Conservation (phyloP, 2,113 vertebrate genomes). For the Collichthys lucidus region DNA sequence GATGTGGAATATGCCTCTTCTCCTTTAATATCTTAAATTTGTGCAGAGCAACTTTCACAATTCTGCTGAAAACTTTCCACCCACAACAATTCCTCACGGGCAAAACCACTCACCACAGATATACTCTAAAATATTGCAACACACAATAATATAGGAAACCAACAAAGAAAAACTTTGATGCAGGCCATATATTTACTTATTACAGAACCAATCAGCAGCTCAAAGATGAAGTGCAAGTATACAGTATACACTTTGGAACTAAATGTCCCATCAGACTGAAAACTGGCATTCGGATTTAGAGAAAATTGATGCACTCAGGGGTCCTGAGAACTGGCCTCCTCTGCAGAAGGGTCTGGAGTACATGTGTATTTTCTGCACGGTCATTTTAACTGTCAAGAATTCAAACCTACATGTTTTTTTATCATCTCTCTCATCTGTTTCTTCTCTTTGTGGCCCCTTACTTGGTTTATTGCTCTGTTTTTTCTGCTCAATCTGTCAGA, state of each 20-base stretch:
- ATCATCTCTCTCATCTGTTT: conserved; percentile 44
- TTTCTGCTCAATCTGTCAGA: conserved; percentile 23
- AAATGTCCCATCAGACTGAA: background rate
- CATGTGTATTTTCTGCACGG: background rate
- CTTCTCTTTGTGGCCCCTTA: conserved; percentile 18
- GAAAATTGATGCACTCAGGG: conserved; percentile 4
- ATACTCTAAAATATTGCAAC: background rate
- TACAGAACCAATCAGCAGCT: background rate
- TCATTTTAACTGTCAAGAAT: conserved; percentile 12
- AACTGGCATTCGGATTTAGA: background rate
- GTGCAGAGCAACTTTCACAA: too few species aligned
- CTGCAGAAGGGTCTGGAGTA: conserved; percentile 16
- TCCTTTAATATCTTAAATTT: too few species aligned
- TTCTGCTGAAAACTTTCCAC: background rate
- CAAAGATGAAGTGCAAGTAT: background rate
- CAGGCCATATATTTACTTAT: background rate
- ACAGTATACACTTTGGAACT: background rate
- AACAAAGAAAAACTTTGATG: background rate
- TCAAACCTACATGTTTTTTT: conserved; percentile 29
- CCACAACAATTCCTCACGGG: conserved; percentile 5
- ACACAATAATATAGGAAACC: background rate
- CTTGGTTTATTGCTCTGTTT: conserved; percentile 32
- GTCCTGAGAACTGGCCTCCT: conserved; percentile 34
- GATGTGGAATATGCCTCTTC: background rate
- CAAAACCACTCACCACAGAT: background rate